phyloP scores from a whole-genome alignment of 2,888 invertebrate genomes.

The Philopedon plagiatum region DNA sequence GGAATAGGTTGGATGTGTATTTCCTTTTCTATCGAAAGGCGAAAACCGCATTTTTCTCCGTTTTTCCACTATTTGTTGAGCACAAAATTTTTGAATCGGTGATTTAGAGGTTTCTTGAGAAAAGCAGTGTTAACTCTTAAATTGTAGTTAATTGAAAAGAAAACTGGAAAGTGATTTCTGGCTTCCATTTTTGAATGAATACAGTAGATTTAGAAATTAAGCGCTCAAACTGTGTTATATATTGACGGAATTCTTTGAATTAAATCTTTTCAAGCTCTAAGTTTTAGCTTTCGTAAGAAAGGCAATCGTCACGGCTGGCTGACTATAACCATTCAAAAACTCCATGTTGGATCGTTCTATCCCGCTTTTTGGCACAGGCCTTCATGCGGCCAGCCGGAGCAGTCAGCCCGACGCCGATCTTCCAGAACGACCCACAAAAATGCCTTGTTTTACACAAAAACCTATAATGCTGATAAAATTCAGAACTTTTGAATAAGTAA shows the following conservation, averaged over 20 bases:
- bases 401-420: slow-evolving; percentile 41
- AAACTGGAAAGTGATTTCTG: too few species aligned
- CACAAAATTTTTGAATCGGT: too few species aligned
- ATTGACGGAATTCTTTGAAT: slow-evolving; percentile 6
- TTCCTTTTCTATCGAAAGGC: too few species aligned
- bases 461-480: slow-evolving; percentile 3
- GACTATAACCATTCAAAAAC: slow-evolving; percentile 32
- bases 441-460: slow-evolving; percentile 9
- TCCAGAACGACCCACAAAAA: slow-evolving; percentile 37
- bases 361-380: slow-evolving; percentile 37
- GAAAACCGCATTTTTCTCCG: too few species aligned
- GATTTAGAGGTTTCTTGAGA: too few species aligned
- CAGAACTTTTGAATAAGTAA: neutral
- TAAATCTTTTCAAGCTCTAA: slow-evolving; percentile 6
- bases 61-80: too few species aligned
- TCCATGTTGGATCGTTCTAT: slow-evolving; percentile 10
- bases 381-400: slow-evolving; percentile 26
- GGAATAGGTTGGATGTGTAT: too few species aligned
- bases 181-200: neutral
- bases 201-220: neutral
- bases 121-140: too few species aligned
- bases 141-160: too few species aligned
- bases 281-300: slow-evolving; percentile 17
- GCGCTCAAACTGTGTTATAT: neutral
- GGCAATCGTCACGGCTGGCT: slow-evolving; percentile 29